Evolutionary conservation across 1,140 invertebrate genomes (phyloP), one percentile per base, ranked within the genome.

Genomic region (Drosophila suzukii): DNA sequence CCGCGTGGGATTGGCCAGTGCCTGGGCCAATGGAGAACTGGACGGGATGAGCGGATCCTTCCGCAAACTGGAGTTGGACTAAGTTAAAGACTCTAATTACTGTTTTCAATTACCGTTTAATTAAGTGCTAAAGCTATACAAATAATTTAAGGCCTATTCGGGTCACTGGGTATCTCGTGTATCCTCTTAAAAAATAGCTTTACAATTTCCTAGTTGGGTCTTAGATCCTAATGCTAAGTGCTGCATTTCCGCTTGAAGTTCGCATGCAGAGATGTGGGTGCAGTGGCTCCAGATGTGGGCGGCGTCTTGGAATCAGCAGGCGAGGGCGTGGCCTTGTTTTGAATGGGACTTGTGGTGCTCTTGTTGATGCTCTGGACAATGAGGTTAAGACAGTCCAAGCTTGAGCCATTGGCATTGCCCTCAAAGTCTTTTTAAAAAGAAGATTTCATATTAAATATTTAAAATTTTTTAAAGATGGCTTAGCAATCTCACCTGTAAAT

Each of bases 321-420:
- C n/a, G 20, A 53, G 34, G 77, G 43, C 27, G 56, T 43, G 24
- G 57, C 47, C 55, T 59, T 75, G 36, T 15, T 62, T 32, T 72
- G 63, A 47, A 58, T 46, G 17, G 77, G 61, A 51, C 39, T 73
- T 30, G 74, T 79, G 13, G 81, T 74, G 72, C 68, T 89, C 59
- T 82, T 92, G 62, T 93, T 94, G 63, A 95, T 95, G 85, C 94
- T 95, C 90, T 95, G 94, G n/a, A 95, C 94, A 68, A 95, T 95
- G 70, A 95, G 93, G 86, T 93, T 95, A 0, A 95, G 92, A 46
- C 94, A 95, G 75, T 95, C 94, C 73, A 95, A 81, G 62, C 94
- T 95, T 36, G 94, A 95, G 20, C 93, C 91, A 62, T 92, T 91
- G 27, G 78, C 63, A 74, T 70, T 81, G 47, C 77, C 53, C 8